Evolutionary conservation across 64 coral and sea anemone species (phyloP).

Genomic region (Pocillopora verrucosa): DNA sequence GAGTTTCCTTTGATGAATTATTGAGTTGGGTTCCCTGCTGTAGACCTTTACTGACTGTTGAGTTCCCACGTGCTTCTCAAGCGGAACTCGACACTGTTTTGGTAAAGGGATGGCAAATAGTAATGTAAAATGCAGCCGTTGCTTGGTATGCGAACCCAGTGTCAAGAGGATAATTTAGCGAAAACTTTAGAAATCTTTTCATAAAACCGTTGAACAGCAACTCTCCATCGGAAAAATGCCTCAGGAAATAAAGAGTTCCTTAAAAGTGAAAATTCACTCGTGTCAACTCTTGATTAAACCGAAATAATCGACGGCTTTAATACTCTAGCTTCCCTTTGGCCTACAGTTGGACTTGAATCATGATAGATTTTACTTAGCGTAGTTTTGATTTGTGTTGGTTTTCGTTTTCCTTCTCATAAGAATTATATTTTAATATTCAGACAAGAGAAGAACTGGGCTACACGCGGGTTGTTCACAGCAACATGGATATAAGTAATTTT

Average conservation of each 20-base stretch:
- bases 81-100: background rate
- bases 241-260: no score
- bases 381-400: background rate
- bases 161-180: no score
- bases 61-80: background rate
- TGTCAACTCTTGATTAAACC: no score
- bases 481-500: background rate
- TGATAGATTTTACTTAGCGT: no score
- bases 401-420: background rate
- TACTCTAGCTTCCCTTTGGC: no score
- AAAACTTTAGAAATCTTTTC: no score
- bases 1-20: constrained; percentile 37
- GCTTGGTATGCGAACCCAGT: no score
- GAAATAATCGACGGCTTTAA: no score
- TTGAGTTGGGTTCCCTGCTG: constrained; percentile 35
- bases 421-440: constrained; percentile 3
- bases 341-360: no score
- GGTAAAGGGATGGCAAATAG: background rate
- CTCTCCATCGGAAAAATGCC: no score
- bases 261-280: no score
- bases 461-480: background rate
- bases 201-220: no score
- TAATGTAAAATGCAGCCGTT: background rate
- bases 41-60: background rate
- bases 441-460: background rate